Evolutionary conservation across 2,113 vertebrate genomes (phyloP).

Genomic region (Thinocorus orbignyianus): DNA sequence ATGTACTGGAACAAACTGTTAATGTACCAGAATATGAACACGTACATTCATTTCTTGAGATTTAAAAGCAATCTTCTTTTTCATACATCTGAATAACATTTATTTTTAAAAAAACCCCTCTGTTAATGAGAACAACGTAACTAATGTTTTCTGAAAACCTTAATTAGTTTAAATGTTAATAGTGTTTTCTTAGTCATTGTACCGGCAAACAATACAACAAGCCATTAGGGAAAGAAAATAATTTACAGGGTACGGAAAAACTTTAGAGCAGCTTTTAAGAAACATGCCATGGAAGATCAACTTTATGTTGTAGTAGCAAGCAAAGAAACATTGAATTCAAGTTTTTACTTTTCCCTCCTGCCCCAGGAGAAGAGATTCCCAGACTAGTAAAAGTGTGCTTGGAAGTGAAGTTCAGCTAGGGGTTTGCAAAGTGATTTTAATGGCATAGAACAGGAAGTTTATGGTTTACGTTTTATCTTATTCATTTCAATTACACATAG

Average conservation of each 20-base stretch:
- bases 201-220: slow-evolving; percentile 64
- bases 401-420: slow-evolving; percentile 3
- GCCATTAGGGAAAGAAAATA: slow-evolving; percentile 69
- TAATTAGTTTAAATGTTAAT: slow-evolving; percentile 77
- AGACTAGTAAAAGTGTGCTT: slow-evolving; percentile 35
- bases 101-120: not conserved
- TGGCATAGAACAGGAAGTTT: not conserved
- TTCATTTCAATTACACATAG: not conserved
- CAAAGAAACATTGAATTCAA: slow-evolving; percentile 3
- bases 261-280: slow-evolving; percentile 68
- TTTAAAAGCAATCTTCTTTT: slow-evolving; percentile 72
- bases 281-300: slow-evolving; percentile 69
- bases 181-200: slow-evolving; percentile 63
- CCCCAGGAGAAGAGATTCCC: slow-evolving; percentile 1
- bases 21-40: slow-evolving; percentile 81
- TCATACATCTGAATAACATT: slow-evolving; percentile 47
- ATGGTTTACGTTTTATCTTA: not conserved
- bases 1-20: slow-evolving; percentile 84
- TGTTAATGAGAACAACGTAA: slow-evolving; percentile 69
- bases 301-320: slow-evolving; percentile 62
- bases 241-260: slow-evolving; percentile 61
- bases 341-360: not conserved
- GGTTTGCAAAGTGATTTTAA: slow-evolving; percentile 19
- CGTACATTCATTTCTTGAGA: slow-evolving; percentile 74
- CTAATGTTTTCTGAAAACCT: slow-evolving; percentile 61